These are phyloP conservation scores for Trinectes maculatus DNA, from an alignment of 2,113 vertebrate genomes.

Conservation along the genomic window DNA sequence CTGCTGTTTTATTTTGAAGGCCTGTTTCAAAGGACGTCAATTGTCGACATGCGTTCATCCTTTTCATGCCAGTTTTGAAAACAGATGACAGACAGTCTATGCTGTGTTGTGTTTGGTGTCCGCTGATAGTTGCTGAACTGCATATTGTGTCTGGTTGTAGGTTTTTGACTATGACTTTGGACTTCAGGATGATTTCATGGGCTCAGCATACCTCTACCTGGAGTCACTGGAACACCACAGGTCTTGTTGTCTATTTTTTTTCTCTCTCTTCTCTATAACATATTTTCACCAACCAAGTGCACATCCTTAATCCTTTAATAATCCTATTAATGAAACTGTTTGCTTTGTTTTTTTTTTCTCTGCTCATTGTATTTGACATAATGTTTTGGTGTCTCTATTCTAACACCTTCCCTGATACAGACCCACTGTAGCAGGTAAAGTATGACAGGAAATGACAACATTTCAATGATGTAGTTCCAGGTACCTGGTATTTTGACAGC, in stretches of 20 bases:
- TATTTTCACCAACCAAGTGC: no score
- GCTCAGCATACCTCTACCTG: constrained; percentile 92
- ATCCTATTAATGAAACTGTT: background rate
- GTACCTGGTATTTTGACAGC: no score
- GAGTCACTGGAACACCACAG: constrained; percentile 92
- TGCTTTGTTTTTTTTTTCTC: background rate
- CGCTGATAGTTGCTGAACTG: constrained; percentile 4
- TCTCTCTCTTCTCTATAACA: background rate
- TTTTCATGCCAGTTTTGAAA: no score
- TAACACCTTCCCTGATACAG: no score
- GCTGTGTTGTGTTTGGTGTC: background rate
- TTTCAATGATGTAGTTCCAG: no score
- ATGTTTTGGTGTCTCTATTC: no score
- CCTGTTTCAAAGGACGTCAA: no score
- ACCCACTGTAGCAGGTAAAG: no score
- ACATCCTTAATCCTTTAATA: background rate
- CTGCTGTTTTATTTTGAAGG: no score
- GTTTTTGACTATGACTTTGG: constrained; percentile 99
- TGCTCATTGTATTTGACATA: background rate
- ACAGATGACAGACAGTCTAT: background rate
- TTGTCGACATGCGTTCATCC: no score
- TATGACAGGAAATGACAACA: no score
- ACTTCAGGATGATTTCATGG: constrained; percentile 98
- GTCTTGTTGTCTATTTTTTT: constrained; percentile 67
- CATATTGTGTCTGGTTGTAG: constrained; percentile 74